Base-by-base conservation (phyloP, 2,797 vertebrate species). In the Pseudotriccus pelzelni region DNA sequence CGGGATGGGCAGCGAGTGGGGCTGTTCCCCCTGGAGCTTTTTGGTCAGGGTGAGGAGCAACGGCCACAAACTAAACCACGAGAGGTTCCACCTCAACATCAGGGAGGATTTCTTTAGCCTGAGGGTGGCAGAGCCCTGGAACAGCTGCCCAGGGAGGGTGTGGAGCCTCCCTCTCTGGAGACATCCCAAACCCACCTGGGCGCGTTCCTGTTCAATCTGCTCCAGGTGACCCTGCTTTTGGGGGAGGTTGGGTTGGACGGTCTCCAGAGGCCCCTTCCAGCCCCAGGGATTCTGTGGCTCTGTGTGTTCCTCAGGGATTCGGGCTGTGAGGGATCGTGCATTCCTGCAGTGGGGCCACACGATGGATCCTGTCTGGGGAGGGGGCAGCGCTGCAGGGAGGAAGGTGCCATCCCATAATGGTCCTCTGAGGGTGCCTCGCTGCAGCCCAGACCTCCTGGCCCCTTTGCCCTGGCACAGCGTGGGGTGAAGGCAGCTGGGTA, bases 381-480 rank as follows among this genome's bases (percentile, higher is more conserved):
- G 63, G 18, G 39, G 69, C 7, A 52, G 2, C 17, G 39, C 34
- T 52, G 19, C 34, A 88, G 39, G 24, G 46, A 55, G 50, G 25
- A 69, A 74, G 30, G 25, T 44, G 49, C 74, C 53, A 75, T 24
- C 63, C 50, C 44, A 27, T 14, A 32, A 58, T 25, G 32, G 16
- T 67, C 14, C 28, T 77, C 50, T 43, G 20, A 86, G n/a, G 36
- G n/a, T 43, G 73, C 7, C 37, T 49, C 52, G 22, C 44, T 84
- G 62, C 44, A 81, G 32, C 32, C 24, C n/a, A 46, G 19, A 20
- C 52, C 68, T 87, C 28, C 55, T 39, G 43, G 17, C 34, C 78
- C 44, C 25, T 64, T 77, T 49, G 15, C 14, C 16, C 32, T 1
- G 5, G 24, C 63, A 32, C 5, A 0, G 4, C 0, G 1, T 37